These are phyloP conservation scores for Plebejus anna DNA, from an alignment of 2,888 invertebrate genomes.

Conservation along the genomic window DNA sequence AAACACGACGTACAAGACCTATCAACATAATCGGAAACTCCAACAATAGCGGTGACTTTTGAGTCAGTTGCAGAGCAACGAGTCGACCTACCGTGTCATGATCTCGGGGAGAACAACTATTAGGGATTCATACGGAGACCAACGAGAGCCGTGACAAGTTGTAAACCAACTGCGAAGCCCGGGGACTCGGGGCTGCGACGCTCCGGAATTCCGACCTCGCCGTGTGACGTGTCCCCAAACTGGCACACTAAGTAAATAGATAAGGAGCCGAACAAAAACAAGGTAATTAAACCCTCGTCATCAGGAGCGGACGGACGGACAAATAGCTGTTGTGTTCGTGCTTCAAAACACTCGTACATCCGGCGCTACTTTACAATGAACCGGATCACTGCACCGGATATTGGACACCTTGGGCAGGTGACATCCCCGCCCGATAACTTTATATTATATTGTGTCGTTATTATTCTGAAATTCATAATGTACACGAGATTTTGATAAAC, in stretches of 20 bases:
- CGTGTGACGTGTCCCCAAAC: neutral
- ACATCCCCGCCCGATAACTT: neutral
- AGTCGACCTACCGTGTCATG: neutral
- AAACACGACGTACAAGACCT: neutral
- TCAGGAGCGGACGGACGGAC: neutral
- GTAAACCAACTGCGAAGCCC: neutral
- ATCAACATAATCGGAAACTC: neutral
- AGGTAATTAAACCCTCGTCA: constrained; percentile 18
- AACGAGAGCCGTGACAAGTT: neutral
- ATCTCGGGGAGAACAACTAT: neutral
- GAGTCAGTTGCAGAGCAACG: neutral
- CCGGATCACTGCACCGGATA: neutral
- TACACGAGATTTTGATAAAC: neutral
- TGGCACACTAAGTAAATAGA: neutral
- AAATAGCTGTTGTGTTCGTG: neutral
- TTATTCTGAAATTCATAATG: neutral
- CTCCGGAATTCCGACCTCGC: neutral
- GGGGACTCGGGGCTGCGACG: neutral
- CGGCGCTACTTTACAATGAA: neutral
- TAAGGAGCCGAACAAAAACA: constrained; percentile 11
- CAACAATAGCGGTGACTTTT: neutral
- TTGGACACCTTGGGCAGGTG: neutral
- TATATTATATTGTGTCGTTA: neutral
- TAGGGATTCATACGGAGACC: neutral
- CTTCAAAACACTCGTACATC: neutral